Base-by-base conservation (phyloP, 2,888 invertebrate genomes). In the Euplexia lucipara region DNA sequence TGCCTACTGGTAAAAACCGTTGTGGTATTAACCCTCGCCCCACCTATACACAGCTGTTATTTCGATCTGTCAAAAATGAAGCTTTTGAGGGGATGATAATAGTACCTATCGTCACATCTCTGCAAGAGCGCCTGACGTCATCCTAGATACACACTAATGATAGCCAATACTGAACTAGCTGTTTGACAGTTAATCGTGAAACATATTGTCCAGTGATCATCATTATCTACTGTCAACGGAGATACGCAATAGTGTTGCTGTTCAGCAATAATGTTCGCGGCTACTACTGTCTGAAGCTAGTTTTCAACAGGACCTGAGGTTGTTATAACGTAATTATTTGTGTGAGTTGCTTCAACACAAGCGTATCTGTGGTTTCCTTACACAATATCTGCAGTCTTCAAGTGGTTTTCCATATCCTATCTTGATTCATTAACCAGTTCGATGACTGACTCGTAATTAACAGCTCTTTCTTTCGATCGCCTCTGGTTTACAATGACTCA, bases 401-500 rank as follows among this genome's bases (percentile, higher is more conserved):
- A 53, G 62, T 70, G 57, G 30, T 53, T 53, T 57, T 22, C 30
- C n/a, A 60, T 52, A 56, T 39, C 16, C 18, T 32, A 53, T 47
- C 30, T 75, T 60, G 59, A 75, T 61, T 75, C 53, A 70, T 54
- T 48, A 54, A 53, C 49, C 51, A 56, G 42, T 69, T 61, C 20
- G 7, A 47, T 72, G 72, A 76, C 58, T 63, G 67, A 68, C 32
- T 52, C 48, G 35, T 66, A 47, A 69, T 66, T 63, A 56, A 61
- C 39, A 47, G 54, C 45, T 58, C 54, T 65, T 65, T 77, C 41
- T 78, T 45, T 34, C n/a, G 54, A 44, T 18, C 20, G 66, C 53
- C 62, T 69, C 66, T 68, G 63, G 51, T 70, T 49, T 53, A 30
- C 58, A 66, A 37, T 70, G 63, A 81, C 58, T 81, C 81, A 81